These are phyloP conservation scores for Muscicapa striata DNA, from an alignment of 2,797 vertebrate species.

Conservation along the genomic window DNA sequence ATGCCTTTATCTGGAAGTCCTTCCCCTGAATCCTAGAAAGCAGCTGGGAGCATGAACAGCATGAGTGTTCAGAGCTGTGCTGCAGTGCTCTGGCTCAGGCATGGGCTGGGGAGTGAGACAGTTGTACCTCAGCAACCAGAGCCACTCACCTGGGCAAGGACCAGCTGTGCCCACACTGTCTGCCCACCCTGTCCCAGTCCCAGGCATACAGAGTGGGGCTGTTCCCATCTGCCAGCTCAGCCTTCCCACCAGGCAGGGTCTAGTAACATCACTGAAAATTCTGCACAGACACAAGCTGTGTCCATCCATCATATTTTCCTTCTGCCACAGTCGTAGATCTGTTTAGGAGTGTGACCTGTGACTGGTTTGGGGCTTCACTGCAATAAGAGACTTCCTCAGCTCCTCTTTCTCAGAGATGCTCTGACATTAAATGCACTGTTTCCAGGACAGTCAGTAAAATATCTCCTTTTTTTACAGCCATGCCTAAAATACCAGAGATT, in stretches of 20 bases:
- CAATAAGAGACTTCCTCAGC: neutral
- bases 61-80: neutral
- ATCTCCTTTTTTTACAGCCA: neutral
- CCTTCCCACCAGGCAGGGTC: neutral
- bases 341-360: neutral
- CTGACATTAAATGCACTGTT: neutral
- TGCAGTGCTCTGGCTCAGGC: neutral
- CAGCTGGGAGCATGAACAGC: neutral
- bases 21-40: neutral
- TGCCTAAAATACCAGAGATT: conserved; percentile 40
- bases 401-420: neutral
- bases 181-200: fast-evolving
- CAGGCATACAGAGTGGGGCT: fast-evolving
- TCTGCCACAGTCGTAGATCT: neutral
- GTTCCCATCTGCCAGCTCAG: neutral
- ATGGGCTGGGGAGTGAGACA: neutral
- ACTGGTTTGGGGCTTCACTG: neutral
- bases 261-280: neutral
- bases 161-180: neutral
- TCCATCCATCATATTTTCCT: neutral
- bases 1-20: neutral
- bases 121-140: neutral
- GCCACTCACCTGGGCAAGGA: neutral
- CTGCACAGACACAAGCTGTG: neutral
- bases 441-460: neutral